Conservation (phyloP, 2,888 invertebrate genomes). For the Maniola hyperantus region DNA sequence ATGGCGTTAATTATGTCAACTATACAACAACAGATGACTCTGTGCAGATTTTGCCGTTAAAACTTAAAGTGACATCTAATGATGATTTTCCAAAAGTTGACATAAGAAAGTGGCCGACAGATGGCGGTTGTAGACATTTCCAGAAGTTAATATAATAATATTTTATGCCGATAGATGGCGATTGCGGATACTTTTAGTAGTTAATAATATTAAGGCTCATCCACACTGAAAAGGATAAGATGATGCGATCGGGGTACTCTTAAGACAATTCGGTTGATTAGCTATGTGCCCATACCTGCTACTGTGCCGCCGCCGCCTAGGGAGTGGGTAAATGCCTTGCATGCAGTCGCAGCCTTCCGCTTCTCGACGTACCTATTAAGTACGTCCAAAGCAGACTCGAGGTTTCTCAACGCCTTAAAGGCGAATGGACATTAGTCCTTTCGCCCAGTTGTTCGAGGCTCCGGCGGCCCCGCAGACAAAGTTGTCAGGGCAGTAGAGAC, state of each 20-base stretch:
- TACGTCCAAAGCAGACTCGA: conserved; percentile 83
- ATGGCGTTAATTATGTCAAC: conserved; percentile 20
- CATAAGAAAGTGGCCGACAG: background rate
- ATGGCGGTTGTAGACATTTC: background rate
- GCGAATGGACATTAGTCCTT: conserved; percentile 88
- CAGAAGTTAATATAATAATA: background rate
- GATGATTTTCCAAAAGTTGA: conserved; percentile 35
- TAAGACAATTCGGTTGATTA: conserved; percentile 87
- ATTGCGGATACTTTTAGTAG: background rate
- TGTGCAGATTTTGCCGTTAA: background rate
- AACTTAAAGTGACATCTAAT: conserved; percentile 46
- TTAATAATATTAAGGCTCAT: no score
- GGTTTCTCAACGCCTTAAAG: conserved; percentile 85
- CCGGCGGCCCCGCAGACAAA: conserved; percentile 85
- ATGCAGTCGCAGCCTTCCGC: conserved; percentile 87
- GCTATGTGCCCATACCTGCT: conserved; percentile 87
- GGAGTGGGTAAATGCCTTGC: conserved; percentile 84
- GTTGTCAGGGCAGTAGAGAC: conserved; percentile 88
- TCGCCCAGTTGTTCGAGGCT: conserved; percentile 84
- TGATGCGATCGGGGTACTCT: conserved; percentile 88
- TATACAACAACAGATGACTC: conserved; percentile 43
- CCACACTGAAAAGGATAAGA: conserved; percentile 86
- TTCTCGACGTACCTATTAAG: conserved; percentile 83
- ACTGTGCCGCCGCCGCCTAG: conserved; percentile 90
- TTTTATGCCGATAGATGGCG: background rate